phyloP scores from a whole-genome alignment of 35 echinoderm and acorn worm genomes.

The Holothuria glaberrima region DNA sequence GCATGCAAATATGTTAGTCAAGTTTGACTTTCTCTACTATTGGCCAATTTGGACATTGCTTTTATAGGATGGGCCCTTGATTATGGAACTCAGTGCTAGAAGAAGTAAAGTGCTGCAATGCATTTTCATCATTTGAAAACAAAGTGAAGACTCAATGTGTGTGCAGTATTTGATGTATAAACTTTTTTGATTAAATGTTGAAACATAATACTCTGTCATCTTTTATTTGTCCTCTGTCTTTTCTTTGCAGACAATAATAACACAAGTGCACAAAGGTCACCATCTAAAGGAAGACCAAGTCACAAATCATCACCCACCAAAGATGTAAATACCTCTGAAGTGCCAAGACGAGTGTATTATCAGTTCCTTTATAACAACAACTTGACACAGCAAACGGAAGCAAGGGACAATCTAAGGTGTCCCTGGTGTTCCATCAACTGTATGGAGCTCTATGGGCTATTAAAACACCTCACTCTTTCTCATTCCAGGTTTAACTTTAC shows the following conservation, averaged over 20 bases:
- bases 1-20: no score
- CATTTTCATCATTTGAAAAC: no score
- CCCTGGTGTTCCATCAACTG: constrained; percentile 97
- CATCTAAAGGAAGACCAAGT: not conserved
- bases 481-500: constrained; percentile 96
- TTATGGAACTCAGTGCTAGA: no score
- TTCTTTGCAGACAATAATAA: not conserved
- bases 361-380: constrained; percentile 99
- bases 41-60: no score
- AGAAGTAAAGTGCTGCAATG: no score
- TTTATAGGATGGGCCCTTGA: no score
- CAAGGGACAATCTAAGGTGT: constrained; percentile 87
- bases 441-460: constrained; percentile 82
- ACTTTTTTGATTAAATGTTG: no score
- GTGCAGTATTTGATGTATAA: no score
- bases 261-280: not conserved
- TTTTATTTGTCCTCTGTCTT: no score
- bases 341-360: constrained; percentile 81
- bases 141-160: no score
- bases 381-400: constrained; percentile 90
- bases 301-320: constrained; percentile 32
- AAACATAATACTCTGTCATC: no score
- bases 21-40: no score
- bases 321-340: constrained; percentile 39
- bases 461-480: constrained; percentile 91